Evolutionary conservation across 1,140 invertebrate species (phyloP).

Genomic region (Sinella curviseta): DNA sequence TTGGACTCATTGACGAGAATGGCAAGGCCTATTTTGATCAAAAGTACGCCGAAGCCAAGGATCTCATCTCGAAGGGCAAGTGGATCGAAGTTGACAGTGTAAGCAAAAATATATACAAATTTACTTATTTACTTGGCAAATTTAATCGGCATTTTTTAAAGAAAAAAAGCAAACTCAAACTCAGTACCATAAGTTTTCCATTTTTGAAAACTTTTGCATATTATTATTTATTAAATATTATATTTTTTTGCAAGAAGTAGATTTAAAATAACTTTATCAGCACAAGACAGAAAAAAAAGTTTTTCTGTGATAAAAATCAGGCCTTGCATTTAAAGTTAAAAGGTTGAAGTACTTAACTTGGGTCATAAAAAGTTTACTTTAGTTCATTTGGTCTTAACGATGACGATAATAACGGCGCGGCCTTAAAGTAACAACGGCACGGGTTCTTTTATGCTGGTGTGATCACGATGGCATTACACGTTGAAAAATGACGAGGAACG

Average conservation of each 20-base stretch:
- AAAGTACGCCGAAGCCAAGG: conserved; percentile 52
- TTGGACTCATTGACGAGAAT: conserved; percentile 58
- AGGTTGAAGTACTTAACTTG: not conserved
- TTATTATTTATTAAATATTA: no score
- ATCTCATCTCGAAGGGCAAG: conserved; percentile 53
- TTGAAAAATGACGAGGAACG: not conserved
- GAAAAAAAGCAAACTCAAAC: not conserved
- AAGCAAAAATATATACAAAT: conserved; percentile 50
- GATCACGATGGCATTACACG: not conserved
- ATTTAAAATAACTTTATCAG: no score
- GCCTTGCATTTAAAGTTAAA: not conserved
- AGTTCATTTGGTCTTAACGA: no score
- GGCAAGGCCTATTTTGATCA: conserved; percentile 53
- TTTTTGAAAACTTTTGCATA: no score
- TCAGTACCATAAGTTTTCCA: not conserved
- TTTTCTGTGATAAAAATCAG: not conserved
- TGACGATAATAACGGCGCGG: not conserved
- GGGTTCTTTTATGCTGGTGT: not conserved
- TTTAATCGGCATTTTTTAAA: not conserved
- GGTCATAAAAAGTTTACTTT: not conserved
- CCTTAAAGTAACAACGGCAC: no score
- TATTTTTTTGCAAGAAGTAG: no score
- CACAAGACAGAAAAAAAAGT: no score
- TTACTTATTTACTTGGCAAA: not conserved
- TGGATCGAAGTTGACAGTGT: conserved; percentile 54